phyloP scores from a whole-genome alignment of 2,797 vertebrate genomes.

The Labroides dimidiatus region DNA sequence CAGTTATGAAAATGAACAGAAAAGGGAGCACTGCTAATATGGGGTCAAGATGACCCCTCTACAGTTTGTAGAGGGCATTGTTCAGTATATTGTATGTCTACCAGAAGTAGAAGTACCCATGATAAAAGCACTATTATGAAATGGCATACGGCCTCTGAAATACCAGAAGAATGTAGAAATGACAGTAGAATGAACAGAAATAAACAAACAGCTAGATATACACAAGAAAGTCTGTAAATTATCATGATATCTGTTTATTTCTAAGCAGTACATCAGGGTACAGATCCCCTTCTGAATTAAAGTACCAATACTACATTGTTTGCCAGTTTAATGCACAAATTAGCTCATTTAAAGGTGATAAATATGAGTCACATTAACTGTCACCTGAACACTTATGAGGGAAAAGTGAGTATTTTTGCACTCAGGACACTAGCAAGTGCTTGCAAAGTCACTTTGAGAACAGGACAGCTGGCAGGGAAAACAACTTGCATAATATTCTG shows the following conservation, averaged over 20 bases:
- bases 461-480: conserved; percentile 59
- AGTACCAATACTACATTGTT: background rate
- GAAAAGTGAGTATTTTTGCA: background rate
- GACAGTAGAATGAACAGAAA: background rate
- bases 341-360: background rate
- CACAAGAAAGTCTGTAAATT: background rate
- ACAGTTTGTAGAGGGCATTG: no score
- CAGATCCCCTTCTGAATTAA: background rate
- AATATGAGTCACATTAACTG: background rate
- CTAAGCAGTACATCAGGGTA: background rate
- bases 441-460: conserved; percentile 45
- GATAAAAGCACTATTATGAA: no score
- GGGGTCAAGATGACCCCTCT: no score
- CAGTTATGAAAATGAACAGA: background rate
- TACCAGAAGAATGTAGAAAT: no score
- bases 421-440: background rate
- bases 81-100: no score
- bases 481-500: conserved; percentile 30
- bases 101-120: no score
- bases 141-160: no score
- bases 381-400: background rate
- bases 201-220: background rate
- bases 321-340: background rate
- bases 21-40: no score
- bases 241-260: background rate